Conservation (phyloP, 2,797 vertebrate genomes). For the Myoxocephalus aenaeus region DNA sequence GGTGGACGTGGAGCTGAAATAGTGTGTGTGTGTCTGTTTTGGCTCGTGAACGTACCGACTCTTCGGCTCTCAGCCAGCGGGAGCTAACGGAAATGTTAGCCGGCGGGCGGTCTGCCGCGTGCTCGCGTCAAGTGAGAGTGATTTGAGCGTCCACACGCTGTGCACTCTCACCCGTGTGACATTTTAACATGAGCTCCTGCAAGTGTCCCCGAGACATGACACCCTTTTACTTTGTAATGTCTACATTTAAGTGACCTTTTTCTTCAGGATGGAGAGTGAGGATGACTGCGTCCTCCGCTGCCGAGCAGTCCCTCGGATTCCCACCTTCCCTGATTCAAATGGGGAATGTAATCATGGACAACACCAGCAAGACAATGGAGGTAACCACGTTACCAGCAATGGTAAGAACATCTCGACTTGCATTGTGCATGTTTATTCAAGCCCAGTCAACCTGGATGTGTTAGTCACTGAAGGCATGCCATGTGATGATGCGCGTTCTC, state of each 20-base stretch:
- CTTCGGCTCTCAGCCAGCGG: neutral
- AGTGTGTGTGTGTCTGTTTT: neutral
- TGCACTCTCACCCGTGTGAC: neutral
- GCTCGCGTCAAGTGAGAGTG: constrained; percentile 61
- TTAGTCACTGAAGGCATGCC: neutral
- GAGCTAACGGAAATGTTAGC: constrained; percentile 36
- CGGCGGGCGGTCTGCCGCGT: neutral
- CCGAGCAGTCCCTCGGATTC: constrained; percentile 35
- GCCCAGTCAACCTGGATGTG: neutral
- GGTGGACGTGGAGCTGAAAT: neutral
- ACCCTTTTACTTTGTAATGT: neutral
- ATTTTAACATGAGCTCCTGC: neutral
- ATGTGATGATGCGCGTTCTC: constrained; percentile 24
- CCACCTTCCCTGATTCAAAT: constrained; percentile 42
- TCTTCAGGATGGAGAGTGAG: constrained; percentile 74
- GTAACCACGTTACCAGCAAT: constrained; percentile 63
- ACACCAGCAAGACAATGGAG: constrained; percentile 47
- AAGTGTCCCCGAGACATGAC: neutral
- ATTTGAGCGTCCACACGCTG: constrained; percentile 37
- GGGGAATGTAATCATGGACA: constrained; percentile 23
- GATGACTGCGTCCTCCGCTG: constrained; percentile 42
- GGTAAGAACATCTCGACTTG: constrained; percentile 60
- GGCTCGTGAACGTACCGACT: neutral
- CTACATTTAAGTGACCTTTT: neutral
- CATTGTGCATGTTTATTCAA: neutral